Base-by-base conservation (phyloP, 2,888 invertebrate genomes). In the Harpalus rubripes region DNA sequence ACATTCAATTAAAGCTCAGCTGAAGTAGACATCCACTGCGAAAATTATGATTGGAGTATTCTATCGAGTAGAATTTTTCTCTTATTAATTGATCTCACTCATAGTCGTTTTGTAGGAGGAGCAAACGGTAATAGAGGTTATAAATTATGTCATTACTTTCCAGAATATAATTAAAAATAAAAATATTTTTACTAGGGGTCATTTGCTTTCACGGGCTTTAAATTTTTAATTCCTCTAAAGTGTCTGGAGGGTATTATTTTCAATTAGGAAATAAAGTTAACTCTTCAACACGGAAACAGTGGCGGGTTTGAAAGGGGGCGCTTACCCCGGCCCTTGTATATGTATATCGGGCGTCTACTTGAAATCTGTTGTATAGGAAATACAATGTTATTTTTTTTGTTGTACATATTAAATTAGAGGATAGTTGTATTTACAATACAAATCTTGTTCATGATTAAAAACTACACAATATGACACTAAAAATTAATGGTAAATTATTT, bases 1-100 rank as follows among this genome's bases (percentile, higher is more conserved):
- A 74, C 72, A 74, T 74, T 74, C 72, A 74, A 44, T 74, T 74
- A 74, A 74, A 44, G 44, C 41, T 44, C 18, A 74, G 44, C n/a
- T 44, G 10, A 44, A 74, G 44, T 74, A 74, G 72, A 41, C 72
- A 44, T 74, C 41, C 18, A 44, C 72, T 18, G 41, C 44, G 68
- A 44, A 74, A 74, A 74, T 74, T 74, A 44, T 74, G 41, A 74
- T 74, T 44, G 15, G 15, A 16, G 44, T 12, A 18, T 44, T 44
- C 72, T 41, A 18, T 44, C 72, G 52, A 44, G 8, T 18, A 7
- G 8, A 10, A 18, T 74, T 44, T 74, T 74, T 74, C 41, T 44
- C 12, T 52, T 74, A 41, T 41, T 72, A 72, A 72, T 72, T 74
- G 44, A 74, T 74, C 16, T 41, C 3, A 52, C 3, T 44, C 16